Conservation (phyloP, 1,140 invertebrate species). For the Drosophila triauraria region DNA sequence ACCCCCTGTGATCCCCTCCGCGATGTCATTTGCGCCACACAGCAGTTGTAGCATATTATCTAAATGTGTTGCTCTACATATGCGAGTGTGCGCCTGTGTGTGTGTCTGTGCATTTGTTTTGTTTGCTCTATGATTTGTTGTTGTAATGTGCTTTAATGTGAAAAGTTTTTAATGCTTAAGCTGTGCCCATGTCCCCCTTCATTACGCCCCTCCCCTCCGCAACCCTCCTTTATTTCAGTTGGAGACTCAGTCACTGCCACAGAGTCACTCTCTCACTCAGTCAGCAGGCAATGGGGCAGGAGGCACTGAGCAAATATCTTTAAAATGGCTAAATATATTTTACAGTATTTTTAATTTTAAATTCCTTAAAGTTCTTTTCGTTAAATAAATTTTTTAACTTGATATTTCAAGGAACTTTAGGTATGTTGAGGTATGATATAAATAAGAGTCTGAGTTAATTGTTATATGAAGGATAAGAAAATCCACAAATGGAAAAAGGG, state of each 20-base stretch:
- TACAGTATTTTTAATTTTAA: neutral
- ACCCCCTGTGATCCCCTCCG: neutral
- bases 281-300: neutral
- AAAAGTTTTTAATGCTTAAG: conserved; percentile 83
- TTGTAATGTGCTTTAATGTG: conserved; percentile 84
- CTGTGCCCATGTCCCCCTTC: conserved; percentile 53
- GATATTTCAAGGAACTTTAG: too few relatives aligned
- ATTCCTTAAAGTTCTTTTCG: too few relatives aligned
- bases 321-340: neutral
- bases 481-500: too few relatives aligned
- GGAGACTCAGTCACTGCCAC: conserved; percentile 34
- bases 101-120: conserved; percentile 47
- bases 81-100: conserved; percentile 38
- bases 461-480: neutral
- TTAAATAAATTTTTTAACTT: too few relatives aligned
- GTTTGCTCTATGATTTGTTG: conserved; percentile 80
- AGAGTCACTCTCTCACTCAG: conserved; percentile 22
- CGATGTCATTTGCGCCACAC: conserved; percentile 77
- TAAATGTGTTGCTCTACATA: conserved; percentile 81
- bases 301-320: neutral
- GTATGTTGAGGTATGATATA: too few relatives aligned
- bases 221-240: neutral
- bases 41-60: conserved; percentile 83
- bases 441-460: too few relatives aligned
- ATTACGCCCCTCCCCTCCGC: conserved; percentile 14